Percentiles rank a stretch among this genome's conserved stretches.
phyloP scores from a whole-genome alignment of 92 coral and sea anemone genomes.

The Palythoa heliodiscus region DNA sequence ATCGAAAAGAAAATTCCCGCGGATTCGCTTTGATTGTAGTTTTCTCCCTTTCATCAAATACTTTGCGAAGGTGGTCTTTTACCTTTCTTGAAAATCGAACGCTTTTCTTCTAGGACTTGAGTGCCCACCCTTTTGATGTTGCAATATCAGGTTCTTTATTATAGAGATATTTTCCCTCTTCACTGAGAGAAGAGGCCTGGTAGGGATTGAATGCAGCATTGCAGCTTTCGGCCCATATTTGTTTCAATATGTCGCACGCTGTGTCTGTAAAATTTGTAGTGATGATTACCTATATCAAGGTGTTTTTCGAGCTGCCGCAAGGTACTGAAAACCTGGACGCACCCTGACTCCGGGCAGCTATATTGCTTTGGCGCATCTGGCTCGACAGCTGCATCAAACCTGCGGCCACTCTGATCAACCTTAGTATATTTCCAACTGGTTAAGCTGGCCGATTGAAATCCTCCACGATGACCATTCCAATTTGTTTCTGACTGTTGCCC shows the following conservation, averaged over 20 bases:
- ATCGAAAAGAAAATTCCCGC: too few species aligned
- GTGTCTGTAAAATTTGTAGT: too few species aligned
- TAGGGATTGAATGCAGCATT: too few species aligned
- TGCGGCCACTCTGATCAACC: background rate
- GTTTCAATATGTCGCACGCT: too few species aligned
- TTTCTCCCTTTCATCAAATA: background rate
- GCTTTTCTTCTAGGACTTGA: too few species aligned
- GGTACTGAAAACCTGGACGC: conserved; percentile 27
- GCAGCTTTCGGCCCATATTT: too few species aligned
- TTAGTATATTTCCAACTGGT: conserved; percentile 1
- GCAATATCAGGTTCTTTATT: too few species aligned
- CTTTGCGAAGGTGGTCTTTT: background rate
- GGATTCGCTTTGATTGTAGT: background rate
- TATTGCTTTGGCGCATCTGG: background rate
- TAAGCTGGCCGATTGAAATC: conserved; percentile 20
- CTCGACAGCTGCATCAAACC: background rate
- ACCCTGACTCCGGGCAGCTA: conserved; percentile 13
- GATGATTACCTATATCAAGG: background rate
- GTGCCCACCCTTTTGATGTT: too few species aligned
- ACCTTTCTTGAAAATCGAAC: background rate
- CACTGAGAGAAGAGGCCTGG: too few species aligned
- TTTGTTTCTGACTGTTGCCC: conserved; percentile 11
- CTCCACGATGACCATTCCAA: conserved; percentile 19
- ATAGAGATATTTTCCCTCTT: too few species aligned
- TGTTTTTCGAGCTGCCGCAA: background rate